phyloP scores from a whole-genome alignment of 92 coral and sea anemone genomes.

The Metridium senile region DNA sequence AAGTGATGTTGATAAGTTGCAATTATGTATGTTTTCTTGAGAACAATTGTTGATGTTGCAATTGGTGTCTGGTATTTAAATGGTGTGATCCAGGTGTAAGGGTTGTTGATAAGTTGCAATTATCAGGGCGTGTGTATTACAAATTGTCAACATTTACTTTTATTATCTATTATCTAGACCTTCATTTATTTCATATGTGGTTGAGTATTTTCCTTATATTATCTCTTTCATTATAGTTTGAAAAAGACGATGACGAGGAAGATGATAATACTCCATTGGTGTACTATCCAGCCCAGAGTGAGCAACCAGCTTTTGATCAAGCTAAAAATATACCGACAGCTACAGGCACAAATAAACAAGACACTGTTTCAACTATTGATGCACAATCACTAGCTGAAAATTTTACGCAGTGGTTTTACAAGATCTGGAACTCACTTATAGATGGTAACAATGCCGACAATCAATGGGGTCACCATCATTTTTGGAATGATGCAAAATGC shows the following conservation, averaged over 20 bases:
- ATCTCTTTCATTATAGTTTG: neutral
- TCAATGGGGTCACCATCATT: slow-evolving; percentile 94
- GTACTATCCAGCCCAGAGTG: slow-evolving; percentile 15
- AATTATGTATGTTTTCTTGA: too few species aligned
- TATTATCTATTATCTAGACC: neutral
- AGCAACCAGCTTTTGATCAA: neutral
- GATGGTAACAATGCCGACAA: slow-evolving; percentile 24
- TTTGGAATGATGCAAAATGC: slow-evolving; percentile 87
- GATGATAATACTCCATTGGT: neutral
- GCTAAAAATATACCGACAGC: neutral
- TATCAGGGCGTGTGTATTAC: too few species aligned
- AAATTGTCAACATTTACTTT: too few species aligned
- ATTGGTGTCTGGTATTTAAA: too few species aligned
- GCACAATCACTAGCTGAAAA: slow-evolving; percentile 74
- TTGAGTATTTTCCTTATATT: neutral
- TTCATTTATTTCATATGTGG: neutral
- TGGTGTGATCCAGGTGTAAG: too few species aligned
- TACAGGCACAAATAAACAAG: slow-evolving; percentile 2
- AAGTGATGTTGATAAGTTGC: too few species aligned
- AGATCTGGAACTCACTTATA: slow-evolving; percentile 54
- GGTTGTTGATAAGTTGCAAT: too few species aligned
- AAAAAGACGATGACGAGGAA: slow-evolving; percentile 25
- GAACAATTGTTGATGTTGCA: too few species aligned
- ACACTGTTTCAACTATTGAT: slow-evolving; percentile 29
- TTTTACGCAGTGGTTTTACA: slow-evolving; percentile 88